phyloP scores from a whole-genome alignment of 2,888 invertebrate genomes.

The Hermaeophaga mercurialis region DNA sequence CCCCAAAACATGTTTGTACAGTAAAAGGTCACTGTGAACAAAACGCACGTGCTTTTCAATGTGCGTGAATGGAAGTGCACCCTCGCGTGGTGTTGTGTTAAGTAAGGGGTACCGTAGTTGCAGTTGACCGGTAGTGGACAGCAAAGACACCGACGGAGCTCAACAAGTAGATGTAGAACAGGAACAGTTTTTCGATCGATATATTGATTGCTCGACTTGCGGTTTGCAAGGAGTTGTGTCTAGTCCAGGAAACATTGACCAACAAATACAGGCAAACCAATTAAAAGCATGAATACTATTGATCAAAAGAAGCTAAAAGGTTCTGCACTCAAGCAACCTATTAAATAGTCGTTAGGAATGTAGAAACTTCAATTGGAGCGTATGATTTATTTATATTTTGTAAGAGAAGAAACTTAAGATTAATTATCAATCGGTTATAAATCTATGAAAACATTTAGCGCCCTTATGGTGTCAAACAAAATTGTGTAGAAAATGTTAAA shows the following conservation, averaged over 20 bases:
- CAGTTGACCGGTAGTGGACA: constrained; percentile 42
- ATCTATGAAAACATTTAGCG: too few relatives aligned
- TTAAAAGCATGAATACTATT: too few relatives aligned
- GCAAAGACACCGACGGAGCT: constrained; percentile 42
- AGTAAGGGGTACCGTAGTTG: constrained; percentile 43
- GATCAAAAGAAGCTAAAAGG: too few relatives aligned
- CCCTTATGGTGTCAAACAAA: too few relatives aligned
- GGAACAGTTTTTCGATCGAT: constrained; percentile 54
- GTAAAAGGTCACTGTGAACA: constrained; percentile 30
- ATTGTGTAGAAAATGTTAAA: too few relatives aligned
- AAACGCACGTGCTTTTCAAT: constrained; percentile 33
- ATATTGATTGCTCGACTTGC: constrained; percentile 53
- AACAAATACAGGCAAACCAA: too few relatives aligned
- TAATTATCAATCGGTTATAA: too few relatives aligned
- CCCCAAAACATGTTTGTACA: constrained; percentile 37
- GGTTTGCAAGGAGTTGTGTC: constrained; percentile 23
- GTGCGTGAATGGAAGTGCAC: constrained; percentile 52
- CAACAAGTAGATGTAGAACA: constrained; percentile 58
- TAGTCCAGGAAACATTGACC: constrained; percentile 15
- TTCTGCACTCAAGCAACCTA: too few relatives aligned
- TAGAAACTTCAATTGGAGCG: too few relatives aligned
- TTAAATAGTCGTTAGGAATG: too few relatives aligned
- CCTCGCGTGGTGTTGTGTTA: constrained; percentile 42
- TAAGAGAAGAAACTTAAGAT: too few relatives aligned
- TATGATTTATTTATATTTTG: too few relatives aligned